A percentile compares a stretch with the other conserved stretches of the same genome.
These are phyloP conservation scores for Pholis gunnellus DNA, from an alignment of 2,113 vertebrate genomes.

Conservation along the genomic window DNA sequence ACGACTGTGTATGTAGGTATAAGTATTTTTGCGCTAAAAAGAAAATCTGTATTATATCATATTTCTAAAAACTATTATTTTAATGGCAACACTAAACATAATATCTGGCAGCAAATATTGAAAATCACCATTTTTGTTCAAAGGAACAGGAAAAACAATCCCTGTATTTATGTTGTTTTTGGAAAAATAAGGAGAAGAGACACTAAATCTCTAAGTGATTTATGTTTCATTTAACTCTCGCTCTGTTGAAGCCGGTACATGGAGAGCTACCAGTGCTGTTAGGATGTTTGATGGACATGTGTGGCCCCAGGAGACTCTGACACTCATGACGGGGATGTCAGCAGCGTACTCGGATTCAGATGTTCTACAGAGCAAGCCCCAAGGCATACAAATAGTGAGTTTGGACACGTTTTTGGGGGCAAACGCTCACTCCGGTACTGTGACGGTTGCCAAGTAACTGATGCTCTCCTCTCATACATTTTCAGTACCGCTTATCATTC, in stretches of 20 bases:
- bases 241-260: background rate
- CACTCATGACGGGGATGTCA: constrained; percentile 26
- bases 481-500: background rate
- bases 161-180: background rate
- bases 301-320: constrained; percentile 6
- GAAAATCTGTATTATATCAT: too few species aligned
- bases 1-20: too few species aligned
- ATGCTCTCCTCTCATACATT: constrained; percentile 12
- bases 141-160: background rate
- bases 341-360: background rate
- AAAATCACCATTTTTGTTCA: background rate
- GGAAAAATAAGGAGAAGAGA: background rate
- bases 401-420: constrained; percentile 29
- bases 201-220: background rate
- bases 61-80: too few species aligned
- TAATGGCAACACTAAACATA: too few species aligned
- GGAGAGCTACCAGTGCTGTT: background rate
- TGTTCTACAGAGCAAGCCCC: constrained; percentile 8
- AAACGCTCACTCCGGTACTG: constrained; percentile 11
- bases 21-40: too few species aligned
- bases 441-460: constrained; percentile 47
- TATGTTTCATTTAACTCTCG: background rate
- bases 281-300: constrained; percentile 21
- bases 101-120: too few species aligned
- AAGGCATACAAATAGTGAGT: constrained; percentile 26